These are phyloP conservation scores for Apolygus lucorum DNA, from an alignment of 1,140 invertebrate species.

Conservation along the genomic window DNA sequence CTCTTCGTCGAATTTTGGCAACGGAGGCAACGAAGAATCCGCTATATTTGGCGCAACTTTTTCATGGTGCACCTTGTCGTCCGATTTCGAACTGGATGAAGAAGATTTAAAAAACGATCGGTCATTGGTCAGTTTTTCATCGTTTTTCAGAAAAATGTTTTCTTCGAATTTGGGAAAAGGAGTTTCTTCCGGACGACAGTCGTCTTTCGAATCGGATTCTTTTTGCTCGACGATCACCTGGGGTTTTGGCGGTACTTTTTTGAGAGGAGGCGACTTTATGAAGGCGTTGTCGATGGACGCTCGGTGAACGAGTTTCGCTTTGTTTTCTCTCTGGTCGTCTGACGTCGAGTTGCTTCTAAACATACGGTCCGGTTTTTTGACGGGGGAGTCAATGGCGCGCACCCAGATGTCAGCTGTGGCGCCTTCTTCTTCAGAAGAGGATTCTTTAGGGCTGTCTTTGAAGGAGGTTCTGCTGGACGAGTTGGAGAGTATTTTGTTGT, in stretches of 20 bases:
- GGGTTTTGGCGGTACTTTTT: conserved; percentile 7
- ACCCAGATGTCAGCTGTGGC: conserved; percentile 36
- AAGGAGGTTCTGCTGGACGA: not conserved
- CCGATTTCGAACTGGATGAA: not conserved
- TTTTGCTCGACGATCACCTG: conserved; percentile 24
- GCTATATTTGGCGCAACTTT: not conserved
- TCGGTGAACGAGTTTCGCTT: conserved; percentile 8
- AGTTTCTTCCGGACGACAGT: conserved; percentile 4
- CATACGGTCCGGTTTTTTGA: conserved; percentile 28
- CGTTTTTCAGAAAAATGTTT: conserved; percentile 3
- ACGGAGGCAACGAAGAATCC: not conserved
- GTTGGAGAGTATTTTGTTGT: conserved; percentile 17
- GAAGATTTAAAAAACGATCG: no score
- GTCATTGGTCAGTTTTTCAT: not conserved
- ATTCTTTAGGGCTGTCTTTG: conserved; percentile 24
- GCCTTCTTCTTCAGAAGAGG: conserved; percentile 32
- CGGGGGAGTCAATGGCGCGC: conserved; percentile 34
- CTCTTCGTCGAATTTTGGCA: not conserved
- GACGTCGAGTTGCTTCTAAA: conserved; percentile 20
- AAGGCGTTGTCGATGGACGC: conserved; percentile 25
- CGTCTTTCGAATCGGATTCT: conserved; percentile 10
- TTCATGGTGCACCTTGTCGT: not conserved
- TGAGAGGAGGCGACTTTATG: conserved; percentile 5
- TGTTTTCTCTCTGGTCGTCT: conserved; percentile 20
- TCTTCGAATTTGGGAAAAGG: conserved; percentile 1